Evolutionary conservation across 64 coral and sea anemone species (phyloP).

Genomic region (Hydrozoanthus tunicans): DNA sequence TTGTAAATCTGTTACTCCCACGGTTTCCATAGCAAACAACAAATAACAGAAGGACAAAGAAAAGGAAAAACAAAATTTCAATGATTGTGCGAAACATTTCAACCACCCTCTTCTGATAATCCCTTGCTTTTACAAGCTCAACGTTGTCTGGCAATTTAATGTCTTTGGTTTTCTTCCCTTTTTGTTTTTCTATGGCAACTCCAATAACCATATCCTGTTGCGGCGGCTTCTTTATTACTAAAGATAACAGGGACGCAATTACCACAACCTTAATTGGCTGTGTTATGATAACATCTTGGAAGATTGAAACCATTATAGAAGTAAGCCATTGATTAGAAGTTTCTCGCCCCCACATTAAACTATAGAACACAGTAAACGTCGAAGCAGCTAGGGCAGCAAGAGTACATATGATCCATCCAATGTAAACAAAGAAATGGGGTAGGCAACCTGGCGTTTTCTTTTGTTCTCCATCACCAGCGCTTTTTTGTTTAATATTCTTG

Average conservation of each 20-base stretch:
- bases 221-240: conserved; percentile 60
- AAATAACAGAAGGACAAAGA: conserved; percentile 72
- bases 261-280: conserved; percentile 82
- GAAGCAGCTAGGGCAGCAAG: conserved; percentile 59
- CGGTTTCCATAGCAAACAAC: conserved; percentile 88
- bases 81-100: conserved; percentile 63
- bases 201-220: conserved; percentile 62
- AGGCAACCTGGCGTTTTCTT: conserved; percentile 56
- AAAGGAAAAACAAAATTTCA: conserved; percentile 67
- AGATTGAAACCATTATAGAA: conserved; percentile 73
- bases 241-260: conserved; percentile 65
- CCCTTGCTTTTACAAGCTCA: conserved; percentile 70
- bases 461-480: conserved; percentile 17
- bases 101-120: conserved; percentile 56
- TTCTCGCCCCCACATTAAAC: conserved; percentile 73
- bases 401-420: conserved; percentile 79
- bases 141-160: conserved; percentile 17
- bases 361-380: conserved; percentile 85
- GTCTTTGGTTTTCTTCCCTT: neutral
- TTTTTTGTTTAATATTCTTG: conserved; percentile 76
- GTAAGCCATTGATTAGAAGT: conserved; percentile 91
- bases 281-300: conserved; percentile 74
- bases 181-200: conserved; percentile 41
- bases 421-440: conserved; percentile 70
- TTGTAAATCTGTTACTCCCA: conserved; percentile 50